These are phyloP conservation scores for Apodemia mormo DNA, from an alignment of 2,888 invertebrate genomes.

Conservation along the genomic window DNA sequence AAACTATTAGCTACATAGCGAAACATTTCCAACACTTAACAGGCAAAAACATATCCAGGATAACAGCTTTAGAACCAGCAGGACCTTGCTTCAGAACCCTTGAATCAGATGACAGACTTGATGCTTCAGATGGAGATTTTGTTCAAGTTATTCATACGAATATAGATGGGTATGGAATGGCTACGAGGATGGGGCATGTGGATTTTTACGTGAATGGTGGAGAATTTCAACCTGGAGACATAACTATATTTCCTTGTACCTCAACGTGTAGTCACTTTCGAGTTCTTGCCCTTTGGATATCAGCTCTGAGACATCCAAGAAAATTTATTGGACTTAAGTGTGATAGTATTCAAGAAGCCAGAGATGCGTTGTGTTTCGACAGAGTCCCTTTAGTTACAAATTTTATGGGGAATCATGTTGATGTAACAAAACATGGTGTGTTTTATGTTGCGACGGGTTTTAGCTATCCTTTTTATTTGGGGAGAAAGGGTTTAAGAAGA, in stretches of 20 bases:
- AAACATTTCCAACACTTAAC: conserved; percentile 61
- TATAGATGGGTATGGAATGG: conserved; percentile 75
- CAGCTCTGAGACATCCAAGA: conserved; percentile 57
- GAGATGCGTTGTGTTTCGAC: conserved; percentile 58
- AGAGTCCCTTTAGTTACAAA: conserved; percentile 54
- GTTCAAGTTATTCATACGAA: conserved; percentile 72
- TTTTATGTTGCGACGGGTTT: conserved; percentile 64
- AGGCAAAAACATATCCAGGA: conserved; percentile 62
- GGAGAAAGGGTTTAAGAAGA: conserved; percentile 54
- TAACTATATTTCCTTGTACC: conserved; percentile 60
- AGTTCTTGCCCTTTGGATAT: conserved; percentile 58
- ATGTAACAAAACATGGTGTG: conserved; percentile 55
- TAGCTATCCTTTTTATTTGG: conserved; percentile 63
- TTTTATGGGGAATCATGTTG: conserved; percentile 54
- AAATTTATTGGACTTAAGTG: conserved; percentile 66
- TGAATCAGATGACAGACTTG: conserved; percentile 52
- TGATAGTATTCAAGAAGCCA: conserved; percentile 61
- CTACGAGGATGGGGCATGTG: conserved; percentile 66
- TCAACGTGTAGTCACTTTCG: conserved; percentile 70
- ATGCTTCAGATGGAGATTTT: conserved; percentile 64
- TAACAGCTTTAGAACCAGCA: conserved; percentile 66
- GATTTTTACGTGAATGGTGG: conserved; percentile 73
- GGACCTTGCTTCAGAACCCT: conserved; percentile 69
- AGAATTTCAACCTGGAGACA: conserved; percentile 68
- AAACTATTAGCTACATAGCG: conserved; percentile 65